phyloP scores from a whole-genome alignment of 2,888 invertebrate genomes.

The Yponomeuta plumbellus region DNA sequence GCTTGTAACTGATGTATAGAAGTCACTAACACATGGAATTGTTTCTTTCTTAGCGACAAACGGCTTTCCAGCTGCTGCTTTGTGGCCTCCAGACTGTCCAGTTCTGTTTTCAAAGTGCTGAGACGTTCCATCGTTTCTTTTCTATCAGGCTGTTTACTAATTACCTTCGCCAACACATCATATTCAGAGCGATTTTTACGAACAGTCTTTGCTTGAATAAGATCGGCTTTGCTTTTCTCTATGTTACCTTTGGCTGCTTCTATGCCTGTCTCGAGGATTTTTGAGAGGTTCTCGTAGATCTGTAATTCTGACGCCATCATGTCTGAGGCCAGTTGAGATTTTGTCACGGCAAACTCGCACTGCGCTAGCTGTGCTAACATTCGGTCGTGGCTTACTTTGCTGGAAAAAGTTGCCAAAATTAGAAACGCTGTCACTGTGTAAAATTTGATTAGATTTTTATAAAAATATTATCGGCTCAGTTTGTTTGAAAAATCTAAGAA shows the following conservation, averaged over 20 bases:
- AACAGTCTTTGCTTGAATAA: constrained; percentile 89
- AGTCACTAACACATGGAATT: constrained; percentile 91
- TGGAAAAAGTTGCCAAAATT: constrained; percentile 35
- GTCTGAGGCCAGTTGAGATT: constrained; percentile 85
- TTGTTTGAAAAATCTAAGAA: no score
- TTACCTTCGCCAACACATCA: constrained; percentile 93
- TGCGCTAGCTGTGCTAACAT: constrained; percentile 89
- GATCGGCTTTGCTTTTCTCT: constrained; percentile 86
- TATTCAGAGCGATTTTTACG: constrained; percentile 95
- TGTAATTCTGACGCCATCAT: constrained; percentile 91
- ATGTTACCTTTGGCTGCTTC: constrained; percentile 88
- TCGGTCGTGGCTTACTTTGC: constrained; percentile 84
- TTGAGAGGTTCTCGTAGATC: constrained; percentile 87
- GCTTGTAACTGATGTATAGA: constrained; percentile 90
- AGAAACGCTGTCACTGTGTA: no score
- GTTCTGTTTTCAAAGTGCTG: constrained; percentile 82
- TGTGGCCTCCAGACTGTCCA: constrained; percentile 81
- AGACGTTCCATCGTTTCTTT: constrained; percentile 85
- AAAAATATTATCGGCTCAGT: not conserved
- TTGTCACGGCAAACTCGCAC: constrained; percentile 91
- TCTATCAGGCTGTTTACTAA: constrained; percentile 92
- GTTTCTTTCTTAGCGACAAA: constrained; percentile 89
- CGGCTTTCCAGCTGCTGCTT: constrained; percentile 85
- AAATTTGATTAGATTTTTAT: no score
- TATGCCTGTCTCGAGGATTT: constrained; percentile 87